A percentile compares a stretch with the other conserved stretches of the same genome.
Conservation (phyloP, 2,888 invertebrate species). For the Drosophila melanosoma region DNA sequence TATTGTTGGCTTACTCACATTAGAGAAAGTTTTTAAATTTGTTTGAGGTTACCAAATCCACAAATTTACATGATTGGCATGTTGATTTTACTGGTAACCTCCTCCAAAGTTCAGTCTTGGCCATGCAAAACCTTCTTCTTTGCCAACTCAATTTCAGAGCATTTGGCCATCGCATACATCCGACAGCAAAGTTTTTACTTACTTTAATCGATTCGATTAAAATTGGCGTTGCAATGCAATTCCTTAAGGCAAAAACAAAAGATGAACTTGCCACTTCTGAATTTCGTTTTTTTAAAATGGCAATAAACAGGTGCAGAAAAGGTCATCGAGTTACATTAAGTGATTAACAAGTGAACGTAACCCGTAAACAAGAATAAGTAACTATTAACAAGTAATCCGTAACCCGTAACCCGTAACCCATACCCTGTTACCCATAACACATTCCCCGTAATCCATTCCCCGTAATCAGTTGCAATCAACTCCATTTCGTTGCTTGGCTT, state of each 20-base stretch:
- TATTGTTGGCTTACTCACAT: not conserved
- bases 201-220: constrained; percentile 45
- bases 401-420: not conserved
- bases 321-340: not conserved
- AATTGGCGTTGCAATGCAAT: constrained; percentile 16
- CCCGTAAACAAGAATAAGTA: not conserved
- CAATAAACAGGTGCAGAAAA: not conserved
- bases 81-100: not conserved
- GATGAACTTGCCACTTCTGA: constrained; percentile 7
- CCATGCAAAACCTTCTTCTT: not conserved
- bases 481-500: not conserved
- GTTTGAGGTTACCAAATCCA: not conserved
- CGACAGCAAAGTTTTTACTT: not conserved
- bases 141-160: not conserved
- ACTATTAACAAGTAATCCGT: not conserved
- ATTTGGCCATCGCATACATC: not conserved
- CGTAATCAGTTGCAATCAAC: not conserved
- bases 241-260: constrained; percentile 22
- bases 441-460: not conserved
- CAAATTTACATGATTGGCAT: not conserved
- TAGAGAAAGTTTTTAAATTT: not conserved
- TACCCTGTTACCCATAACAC: not conserved
- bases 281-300: constrained; percentile 15
- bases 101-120: not conserved
- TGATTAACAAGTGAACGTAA: not conserved